phyloP scores from a whole-genome alignment of 2,113 vertebrate genomes.

The Hystrix cristata region DNA sequence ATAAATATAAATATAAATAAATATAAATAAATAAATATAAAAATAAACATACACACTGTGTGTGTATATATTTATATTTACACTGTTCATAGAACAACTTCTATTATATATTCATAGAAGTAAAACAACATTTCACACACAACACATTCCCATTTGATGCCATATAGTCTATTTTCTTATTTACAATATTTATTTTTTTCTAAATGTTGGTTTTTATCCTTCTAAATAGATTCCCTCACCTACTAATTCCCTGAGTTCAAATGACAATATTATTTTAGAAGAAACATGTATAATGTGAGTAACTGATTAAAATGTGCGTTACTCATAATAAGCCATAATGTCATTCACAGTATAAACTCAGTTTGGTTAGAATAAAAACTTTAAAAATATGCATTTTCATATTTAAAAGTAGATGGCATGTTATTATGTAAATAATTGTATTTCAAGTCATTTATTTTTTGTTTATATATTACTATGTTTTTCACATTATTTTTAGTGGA shows the following conservation, averaged over 20 bases:
- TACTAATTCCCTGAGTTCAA: not conserved
- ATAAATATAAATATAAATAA: not conserved
- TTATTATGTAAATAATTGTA: not conserved
- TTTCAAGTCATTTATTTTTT: not conserved
- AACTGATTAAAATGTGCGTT: not conserved
- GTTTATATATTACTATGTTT: not conserved
- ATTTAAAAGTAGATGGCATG: not conserved
- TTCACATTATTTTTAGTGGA: not conserved
- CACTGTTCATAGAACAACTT: no score
- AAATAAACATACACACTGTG: not conserved
- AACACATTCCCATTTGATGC: not conserved
- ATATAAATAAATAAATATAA: not conserved
- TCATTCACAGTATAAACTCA: not conserved
- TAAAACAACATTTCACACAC: not conserved
- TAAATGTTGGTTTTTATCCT: not conserved
- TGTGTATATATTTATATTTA: not conserved
- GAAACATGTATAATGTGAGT: not conserved
- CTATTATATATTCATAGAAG: not conserved
- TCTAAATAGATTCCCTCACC: not conserved
- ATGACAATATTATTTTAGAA: conserved; percentile 17
- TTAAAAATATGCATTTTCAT: not conserved
- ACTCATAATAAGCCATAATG: conserved; percentile 6
- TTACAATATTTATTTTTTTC: not conserved
- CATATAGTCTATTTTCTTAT: not conserved
- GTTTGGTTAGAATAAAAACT: not conserved